Evolutionary conservation across 37 sponge, comb jelly and placozoan genomes (phyloP), one percentile per base, ranked within the genome.

Genomic region (Cliona cf. orientalis): DNA sequence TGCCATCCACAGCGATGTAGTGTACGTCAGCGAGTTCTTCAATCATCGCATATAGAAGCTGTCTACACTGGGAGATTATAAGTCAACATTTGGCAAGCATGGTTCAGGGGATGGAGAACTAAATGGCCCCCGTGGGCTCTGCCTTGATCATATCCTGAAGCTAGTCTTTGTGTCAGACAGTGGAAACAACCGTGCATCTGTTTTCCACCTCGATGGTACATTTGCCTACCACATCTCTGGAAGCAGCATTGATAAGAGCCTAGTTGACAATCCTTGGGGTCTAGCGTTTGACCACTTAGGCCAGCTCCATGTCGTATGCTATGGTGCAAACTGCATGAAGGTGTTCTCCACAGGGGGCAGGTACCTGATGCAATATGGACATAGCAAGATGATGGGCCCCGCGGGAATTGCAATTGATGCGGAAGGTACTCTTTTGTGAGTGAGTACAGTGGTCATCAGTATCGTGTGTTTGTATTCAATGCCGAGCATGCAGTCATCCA

Each of bases 21-120:
- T 87, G 36, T 87, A 80, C 57, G 75, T 87, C 3, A 53, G 63
- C 58, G 87, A 87, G 3, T 23, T 33, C 0, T 55, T 25, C 34
- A 80, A 80, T 45, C 65, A 74, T 33, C 46, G 87, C 14, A 59
- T 87, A 4, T 75, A 80, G 74, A 80, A 80, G 75, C 41, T 87
- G 5, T 42, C 65, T 5, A 25, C 69, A 26, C 46, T 6, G 0
- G 81, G 75, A 14, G 69, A 80, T 22, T 74, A 42, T n/a, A 35
- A 80, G 0, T 37, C 58, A 28, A 69, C 65, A 56, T 87, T 87
- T 80, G 87, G 75, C 34, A 19, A 45, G 1, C 29, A 38, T 21
- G 86, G 78, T 12, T 49, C 69, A 41, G 71, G 79, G 32, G 45
- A 76, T 39, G 80, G 80, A n/a, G 72, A 86, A 55, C 42, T 86